Base-by-base conservation (phyloP, 1,140 invertebrate species). In the Sycobia sp. region DNA sequence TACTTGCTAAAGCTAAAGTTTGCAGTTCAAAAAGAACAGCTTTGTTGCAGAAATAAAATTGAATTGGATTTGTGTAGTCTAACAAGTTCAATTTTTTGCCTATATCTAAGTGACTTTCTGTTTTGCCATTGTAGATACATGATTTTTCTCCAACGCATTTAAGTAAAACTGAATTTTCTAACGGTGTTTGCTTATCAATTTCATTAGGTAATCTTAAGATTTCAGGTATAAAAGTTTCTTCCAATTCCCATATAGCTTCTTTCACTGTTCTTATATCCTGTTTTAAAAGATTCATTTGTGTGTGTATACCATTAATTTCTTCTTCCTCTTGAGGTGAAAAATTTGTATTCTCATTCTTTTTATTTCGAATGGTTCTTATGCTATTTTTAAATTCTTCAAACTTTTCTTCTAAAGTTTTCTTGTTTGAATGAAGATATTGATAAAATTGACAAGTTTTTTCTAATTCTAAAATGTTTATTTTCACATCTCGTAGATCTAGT, bases 21-120 rank as follows among this genome's bases (percentile, higher is more conserved):
- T 79, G 82, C 7, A 87, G 73, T 80, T 91, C 89, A 76, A 89
- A 89, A 13, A 85, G 44, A 20, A 87, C 87, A 10, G 85, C 86
- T 65, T 88, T 82, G 18, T 86, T 83, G 69, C 80, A 82, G 2
- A 90, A 76, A 71, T 87, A 90, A 76, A 85, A 88, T 58, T 82
- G 83, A 44, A 83, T 77, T 59, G 84, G 84, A 72, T 83, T 85
- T 65, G 71, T 81, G 63, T 84, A 88, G 25, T 87, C 79, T n/a
- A 91, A 62, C 46, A 88, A 70, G 46, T 83, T 76, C 9, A 83
- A 70, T 18, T 76, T 62, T 66, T 70, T 74, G 0, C 84, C 88
- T 62, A 89, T 83, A 16, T 83, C 74, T n/a, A 89, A 67, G 71
- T 90, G 89, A 78, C 64, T 77, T 65, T 76, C 68, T n/a, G 38